phyloP scores from a whole-genome alignment of 1,140 invertebrate species.

The Ceratosolen solmsi region DNA sequence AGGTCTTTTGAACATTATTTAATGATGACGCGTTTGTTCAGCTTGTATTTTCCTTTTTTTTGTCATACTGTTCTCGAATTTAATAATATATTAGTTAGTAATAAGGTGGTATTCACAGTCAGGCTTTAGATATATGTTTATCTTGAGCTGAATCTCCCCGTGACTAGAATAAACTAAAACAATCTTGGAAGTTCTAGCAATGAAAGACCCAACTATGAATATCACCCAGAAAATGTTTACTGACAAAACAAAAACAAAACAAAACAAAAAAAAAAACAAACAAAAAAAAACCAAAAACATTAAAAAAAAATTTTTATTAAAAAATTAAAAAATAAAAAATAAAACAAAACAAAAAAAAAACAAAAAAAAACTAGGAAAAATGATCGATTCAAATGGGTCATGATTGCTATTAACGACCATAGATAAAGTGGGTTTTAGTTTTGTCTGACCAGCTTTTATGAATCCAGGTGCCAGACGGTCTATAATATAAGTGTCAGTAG shows the following conservation, averaged over 20 bases:
- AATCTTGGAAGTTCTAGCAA: conserved; percentile 30
- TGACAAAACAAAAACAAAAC: not conserved
- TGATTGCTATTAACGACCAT: conserved; percentile 39
- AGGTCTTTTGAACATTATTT: conserved; percentile 32
- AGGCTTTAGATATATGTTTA: conserved; percentile 18
- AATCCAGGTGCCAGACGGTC: conserved; percentile 73
- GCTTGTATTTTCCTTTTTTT: conserved; percentile 22
- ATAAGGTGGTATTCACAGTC: conserved; percentile 36
- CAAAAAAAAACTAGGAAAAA: too few species aligned
- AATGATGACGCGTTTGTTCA: conserved; percentile 27
- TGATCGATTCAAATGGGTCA: conserved; percentile 19
- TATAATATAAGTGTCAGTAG: conserved; percentile 71
- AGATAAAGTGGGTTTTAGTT: conserved; percentile 45
- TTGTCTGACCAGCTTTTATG: conserved; percentile 74
- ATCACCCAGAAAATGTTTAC: conserved; percentile 11
- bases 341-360: too few species aligned
- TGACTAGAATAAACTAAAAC: not conserved
- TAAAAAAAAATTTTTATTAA: not conserved
- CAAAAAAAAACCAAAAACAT: too few species aligned
- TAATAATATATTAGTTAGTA: not conserved
- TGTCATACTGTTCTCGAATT: not conserved
- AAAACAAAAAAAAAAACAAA: too few species aligned
- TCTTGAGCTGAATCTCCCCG: not conserved
- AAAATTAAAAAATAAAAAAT: conserved; percentile 19
- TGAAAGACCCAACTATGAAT: conserved; percentile 28